A percentile compares a stretch with the other conserved stretches of the same genome.
Conservation (phyloP, 2,888 invertebrate genomes). For the Catocala fraxini region DNA sequence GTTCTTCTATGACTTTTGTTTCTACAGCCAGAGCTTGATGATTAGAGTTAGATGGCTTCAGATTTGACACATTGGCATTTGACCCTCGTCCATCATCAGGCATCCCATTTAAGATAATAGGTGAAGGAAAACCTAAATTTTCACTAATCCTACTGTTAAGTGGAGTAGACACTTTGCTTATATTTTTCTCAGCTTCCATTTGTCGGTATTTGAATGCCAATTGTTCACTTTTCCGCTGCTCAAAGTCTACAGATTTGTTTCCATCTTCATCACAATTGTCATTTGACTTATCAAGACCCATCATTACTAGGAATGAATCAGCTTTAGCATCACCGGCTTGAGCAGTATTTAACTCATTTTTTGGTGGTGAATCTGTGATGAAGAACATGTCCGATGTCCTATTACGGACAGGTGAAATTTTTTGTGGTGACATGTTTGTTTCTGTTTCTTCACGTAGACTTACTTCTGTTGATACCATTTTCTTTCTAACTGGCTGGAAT, state of each 20-base stretch:
- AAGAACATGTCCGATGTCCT: constrained; percentile 78
- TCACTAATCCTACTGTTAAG: constrained; percentile 65
- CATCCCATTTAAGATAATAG: constrained; percentile 65
- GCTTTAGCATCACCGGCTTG: constrained; percentile 65
- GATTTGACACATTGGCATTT: constrained; percentile 56
- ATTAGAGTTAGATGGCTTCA: constrained; percentile 54
- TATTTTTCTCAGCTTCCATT: constrained; percentile 71
- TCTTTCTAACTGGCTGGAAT: constrained; percentile 79
- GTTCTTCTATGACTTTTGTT: constrained; percentile 66
- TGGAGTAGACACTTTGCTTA: constrained; percentile 80
- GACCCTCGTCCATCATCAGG: constrained; percentile 62
- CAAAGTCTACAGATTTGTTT: constrained; percentile 65
- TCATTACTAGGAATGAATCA: constrained; percentile 80
- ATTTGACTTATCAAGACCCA: constrained; percentile 78
- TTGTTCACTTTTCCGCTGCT: constrained; percentile 65
- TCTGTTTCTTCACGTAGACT: constrained; percentile 79
- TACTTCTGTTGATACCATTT: constrained; percentile 69
- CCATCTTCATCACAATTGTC: constrained; percentile 66
- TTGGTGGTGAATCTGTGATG: constrained; percentile 75
- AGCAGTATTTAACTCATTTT: constrained; percentile 56
- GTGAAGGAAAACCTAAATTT: constrained; percentile 69
- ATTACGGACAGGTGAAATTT: constrained; percentile 63
- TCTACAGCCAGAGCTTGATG: constrained; percentile 52
- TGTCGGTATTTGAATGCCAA: constrained; percentile 64
- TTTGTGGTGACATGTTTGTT: constrained; percentile 57